Percentiles rank a stretch among this genome's conserved stretches.
phyloP scores from a whole-genome alignment of 2,888 invertebrate species.

The Lasius platythorax region DNA sequence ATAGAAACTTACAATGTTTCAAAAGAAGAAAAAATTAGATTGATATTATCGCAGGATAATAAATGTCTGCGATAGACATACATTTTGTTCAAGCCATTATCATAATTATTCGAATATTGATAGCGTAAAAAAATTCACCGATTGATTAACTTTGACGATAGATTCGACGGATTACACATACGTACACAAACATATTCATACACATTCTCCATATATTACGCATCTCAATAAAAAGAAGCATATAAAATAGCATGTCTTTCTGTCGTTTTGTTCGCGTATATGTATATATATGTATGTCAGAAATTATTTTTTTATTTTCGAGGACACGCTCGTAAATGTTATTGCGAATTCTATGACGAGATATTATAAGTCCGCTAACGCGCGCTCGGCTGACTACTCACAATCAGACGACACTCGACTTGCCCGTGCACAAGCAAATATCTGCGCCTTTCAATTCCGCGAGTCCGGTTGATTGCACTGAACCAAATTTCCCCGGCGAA shows the following conservation, averaged over 20 bases:
- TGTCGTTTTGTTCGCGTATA: background rate
- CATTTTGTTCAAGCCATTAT: background rate
- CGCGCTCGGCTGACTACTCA: conserved; percentile 66
- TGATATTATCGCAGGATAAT: background rate
- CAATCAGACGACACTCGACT: conserved; percentile 65
- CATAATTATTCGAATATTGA: background rate
- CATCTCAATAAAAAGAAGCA: background rate
- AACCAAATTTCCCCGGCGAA: conserved; percentile 57
- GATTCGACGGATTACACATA: background rate
- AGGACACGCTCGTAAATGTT: conserved; percentile 19
- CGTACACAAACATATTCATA: background rate
- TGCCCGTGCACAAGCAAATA: conserved; percentile 34
- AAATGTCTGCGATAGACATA: background rate
- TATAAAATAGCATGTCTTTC: background rate
- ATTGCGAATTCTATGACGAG: conserved; percentile 40
- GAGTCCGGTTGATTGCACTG: conserved; percentile 66
- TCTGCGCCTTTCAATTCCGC: conserved; percentile 59
- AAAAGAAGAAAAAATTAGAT: background rate
- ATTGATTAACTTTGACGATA: conserved; percentile 12
- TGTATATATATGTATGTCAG: background rate
- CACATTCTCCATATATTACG: conserved; percentile 16
- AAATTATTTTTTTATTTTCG: background rate
- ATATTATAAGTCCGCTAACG: conserved; percentile 53
- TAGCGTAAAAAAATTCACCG: background rate
- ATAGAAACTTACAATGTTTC: conserved; percentile 6